phyloP scores from a whole-genome alignment of 2,113 vertebrate species.

The Phalacrocorax aristotelis region DNA sequence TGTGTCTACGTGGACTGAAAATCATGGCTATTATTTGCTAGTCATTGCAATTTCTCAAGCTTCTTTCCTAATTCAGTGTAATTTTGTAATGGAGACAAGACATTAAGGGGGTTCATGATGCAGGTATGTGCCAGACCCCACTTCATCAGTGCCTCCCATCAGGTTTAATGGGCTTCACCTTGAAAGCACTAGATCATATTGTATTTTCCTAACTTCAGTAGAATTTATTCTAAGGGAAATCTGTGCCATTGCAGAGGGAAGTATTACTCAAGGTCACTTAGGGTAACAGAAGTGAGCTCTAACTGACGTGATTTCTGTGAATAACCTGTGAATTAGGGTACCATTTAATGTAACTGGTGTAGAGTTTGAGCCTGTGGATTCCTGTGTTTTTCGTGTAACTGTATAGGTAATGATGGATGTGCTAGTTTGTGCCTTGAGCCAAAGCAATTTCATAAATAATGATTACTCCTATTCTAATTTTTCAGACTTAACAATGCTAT shows the following conservation, averaged over 20 bases:
- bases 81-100: background rate
- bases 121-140: background rate
- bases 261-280: background rate
- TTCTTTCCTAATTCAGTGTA: background rate
- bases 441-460: background rate
- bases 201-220: background rate
- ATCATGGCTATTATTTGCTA: background rate
- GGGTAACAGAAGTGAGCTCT: background rate
- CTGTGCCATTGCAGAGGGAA: background rate
- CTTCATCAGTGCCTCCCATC: background rate
- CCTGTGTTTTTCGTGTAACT: background rate
- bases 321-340: background rate
- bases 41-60: background rate
- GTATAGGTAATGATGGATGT: background rate
- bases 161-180: background rate
- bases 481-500: background rate
- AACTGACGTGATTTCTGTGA: background rate
- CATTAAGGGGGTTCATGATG: background rate
- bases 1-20: background rate
- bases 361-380: background rate
- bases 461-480: background rate
- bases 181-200: background rate
- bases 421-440: background rate
- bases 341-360: background rate
- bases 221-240: background rate